Percentiles rank a stretch among this genome's conserved stretches.
phyloP scores from a whole-genome alignment of 2,797 vertebrate species.

The Sylvia borin region DNA sequence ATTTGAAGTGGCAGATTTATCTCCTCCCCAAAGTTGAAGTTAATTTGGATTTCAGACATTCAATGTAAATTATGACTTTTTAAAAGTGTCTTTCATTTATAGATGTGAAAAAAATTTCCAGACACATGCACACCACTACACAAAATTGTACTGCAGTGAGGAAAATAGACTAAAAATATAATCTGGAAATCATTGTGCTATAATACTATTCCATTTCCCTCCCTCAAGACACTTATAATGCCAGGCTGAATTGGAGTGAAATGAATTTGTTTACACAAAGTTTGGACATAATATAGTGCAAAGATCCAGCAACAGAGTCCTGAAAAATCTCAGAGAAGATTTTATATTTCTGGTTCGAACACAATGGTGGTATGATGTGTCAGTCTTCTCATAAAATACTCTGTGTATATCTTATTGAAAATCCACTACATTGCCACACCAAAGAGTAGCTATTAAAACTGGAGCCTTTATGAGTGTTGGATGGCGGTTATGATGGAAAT shows the following conservation, averaged over 20 bases:
- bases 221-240: not conserved
- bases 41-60: not conserved
- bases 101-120: not conserved
- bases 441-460: not conserved
- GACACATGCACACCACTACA: not conserved
- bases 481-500: not conserved
- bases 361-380: not conserved
- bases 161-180: constrained; percentile 23
- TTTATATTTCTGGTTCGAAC: not conserved
- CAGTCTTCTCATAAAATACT: not conserved
- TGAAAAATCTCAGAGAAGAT: constrained; percentile 12
- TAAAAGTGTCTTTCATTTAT: not conserved
- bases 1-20: not conserved
- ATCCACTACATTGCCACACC: not conserved
- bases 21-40: not conserved
- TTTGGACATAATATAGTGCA: not conserved
- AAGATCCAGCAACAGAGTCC: not conserved
- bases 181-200: not conserved
- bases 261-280: not conserved
- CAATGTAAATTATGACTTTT: not conserved
- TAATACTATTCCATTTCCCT: not conserved
- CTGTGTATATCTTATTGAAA: not conserved
- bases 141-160: not conserved
- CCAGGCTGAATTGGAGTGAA: not conserved
- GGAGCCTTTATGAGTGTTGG: not conserved